These are phyloP conservation scores for Hephaestus fuliginosus DNA, from an alignment of 2,797 vertebrate genomes.

Conservation along the genomic window DNA sequence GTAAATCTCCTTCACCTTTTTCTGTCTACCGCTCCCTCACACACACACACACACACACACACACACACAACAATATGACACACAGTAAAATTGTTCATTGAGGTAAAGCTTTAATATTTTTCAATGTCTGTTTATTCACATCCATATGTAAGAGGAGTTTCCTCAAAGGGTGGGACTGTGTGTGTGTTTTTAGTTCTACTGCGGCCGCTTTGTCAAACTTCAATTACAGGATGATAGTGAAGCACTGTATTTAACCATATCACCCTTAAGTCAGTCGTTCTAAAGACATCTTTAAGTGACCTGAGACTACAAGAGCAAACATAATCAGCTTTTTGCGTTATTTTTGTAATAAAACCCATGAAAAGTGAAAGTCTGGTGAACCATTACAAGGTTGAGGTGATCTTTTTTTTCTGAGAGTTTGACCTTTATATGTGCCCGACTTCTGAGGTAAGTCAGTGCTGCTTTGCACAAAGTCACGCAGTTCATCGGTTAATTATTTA, in stretches of 20 bases:
- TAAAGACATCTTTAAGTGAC: neutral
- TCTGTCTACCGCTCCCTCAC: conserved; percentile 33
- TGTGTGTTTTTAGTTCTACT: too few relatives aligned
- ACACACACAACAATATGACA: conserved; percentile 2
- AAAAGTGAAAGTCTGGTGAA: too few relatives aligned
- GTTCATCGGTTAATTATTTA: neutral
- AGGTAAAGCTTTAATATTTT: conserved; percentile 33
- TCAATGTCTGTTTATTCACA: conserved; percentile 27
- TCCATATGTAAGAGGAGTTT: conserved; percentile 33
- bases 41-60: conserved; percentile 23
- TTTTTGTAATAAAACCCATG: too few relatives aligned
- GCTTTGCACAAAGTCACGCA: neutral
- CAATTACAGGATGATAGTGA: neutral
- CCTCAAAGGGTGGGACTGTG: neutral
- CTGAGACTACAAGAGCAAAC: neutral
- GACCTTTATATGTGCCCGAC: neutral
- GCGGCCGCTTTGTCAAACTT: neutral
- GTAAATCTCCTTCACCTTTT: conserved; percentile 83
- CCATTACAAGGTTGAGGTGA: too few relatives aligned
- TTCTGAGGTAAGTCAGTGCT: neutral
- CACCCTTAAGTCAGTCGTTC: neutral
- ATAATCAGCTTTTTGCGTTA: neutral
- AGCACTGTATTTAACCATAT: neutral
- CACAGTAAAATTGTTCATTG: conserved; percentile 48
- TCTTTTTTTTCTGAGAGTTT: too few relatives aligned